Evolutionary conservation across 2,797 vertebrate species (phyloP), one percentile per base, ranked within the genome.

Genomic region (Smutsia gigantea): DNA sequence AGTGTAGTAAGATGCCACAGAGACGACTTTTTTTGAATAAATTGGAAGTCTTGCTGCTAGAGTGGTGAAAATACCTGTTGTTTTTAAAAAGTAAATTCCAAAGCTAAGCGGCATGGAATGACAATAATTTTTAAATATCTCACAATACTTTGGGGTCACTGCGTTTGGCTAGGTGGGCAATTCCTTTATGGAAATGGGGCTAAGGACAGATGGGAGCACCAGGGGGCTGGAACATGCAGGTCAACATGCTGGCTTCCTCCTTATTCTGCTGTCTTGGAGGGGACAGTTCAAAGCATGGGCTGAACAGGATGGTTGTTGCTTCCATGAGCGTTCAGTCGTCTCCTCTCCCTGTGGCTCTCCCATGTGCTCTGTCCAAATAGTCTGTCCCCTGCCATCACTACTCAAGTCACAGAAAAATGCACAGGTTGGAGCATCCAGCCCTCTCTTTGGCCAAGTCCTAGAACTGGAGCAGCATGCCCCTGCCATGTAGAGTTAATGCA

Each of bases 221-320:
- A 23, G 2, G 18, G 19, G 23, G 2, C 42, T n/a, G 12, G 55
- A 23, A 57, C 15, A 34, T 11, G 12, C 2, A 17, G 37, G 37
- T 46, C 42, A 46, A 10, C 42, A 46, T 46, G 42, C 3, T 13
- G 3, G 21, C 21, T 59, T 49, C 10, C 9, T 51, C 39, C 19
- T 4, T 7, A 17, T 18, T 75, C n/a, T 7, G 6, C 49, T 53
- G 1, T 75, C 23, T 75, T 59, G 21, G 15, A 23, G 7, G 1
- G 19, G 11, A n/a, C 19, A 29, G 5, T 18, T 53, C 1, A 23
- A 75, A 37, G 12, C 7, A 53, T 61, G 14, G 27, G 14, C 12
- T 39, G 15, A 59, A 1, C 5, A 7, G n/a, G 18, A 25, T 5
- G 18, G 2, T 0, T 59, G 0, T 10, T 15, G 11, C 6, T 31